Base-by-base conservation (phyloP, 1,140 invertebrate genomes). In the Philopotamus ludificatus region DNA sequence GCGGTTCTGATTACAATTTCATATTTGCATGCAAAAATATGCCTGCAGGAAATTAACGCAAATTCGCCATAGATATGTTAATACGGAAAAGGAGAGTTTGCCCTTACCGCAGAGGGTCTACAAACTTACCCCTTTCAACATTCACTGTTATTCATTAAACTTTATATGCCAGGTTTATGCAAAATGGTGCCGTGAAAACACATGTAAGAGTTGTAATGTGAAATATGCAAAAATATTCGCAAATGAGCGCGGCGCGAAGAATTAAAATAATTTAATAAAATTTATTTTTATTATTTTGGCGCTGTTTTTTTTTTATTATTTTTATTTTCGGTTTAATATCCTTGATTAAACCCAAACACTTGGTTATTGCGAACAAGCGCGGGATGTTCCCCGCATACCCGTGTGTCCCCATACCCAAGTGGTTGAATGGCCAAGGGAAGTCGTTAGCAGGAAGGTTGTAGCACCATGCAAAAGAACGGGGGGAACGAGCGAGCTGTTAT, bases 401-500 rank as follows among this genome's bases (percentile, higher is more conserved):
- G 15, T 22, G 25, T 16, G 34, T 51, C 53, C 47, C 54, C 55
- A 51, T 41, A 65, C 50, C 58, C 59, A 66, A 70, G 68, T 70
- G 63, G 65, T 65, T 63, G 44, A 58, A 51, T 57, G 65, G 54
- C 44, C 57, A 66, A 70, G 68, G 68, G 63, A 70, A 70, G 68
- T 70, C 68, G 68, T 70, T 66, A 70, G 61, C 16, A 70, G 59
- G 50, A 67, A 67, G 66, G 66, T 41, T 67, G 42, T 45, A 58
- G 42, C 16, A 28, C 25, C 39, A 18, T 39, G 20, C 15, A 50
- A 55, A 44, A 61, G 60, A 42, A 55, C 25, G 51, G 50, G 28
- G 22, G 26, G 2, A 21, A 49, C 22, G 57, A 8, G 28, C 8
- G 41, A 20, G 2, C 15, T 28, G 4, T 20, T 53, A 9, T 7